Base-by-base conservation (phyloP, 1,140 invertebrate genomes). In the Lamellibrachia luymesi region DNA sequence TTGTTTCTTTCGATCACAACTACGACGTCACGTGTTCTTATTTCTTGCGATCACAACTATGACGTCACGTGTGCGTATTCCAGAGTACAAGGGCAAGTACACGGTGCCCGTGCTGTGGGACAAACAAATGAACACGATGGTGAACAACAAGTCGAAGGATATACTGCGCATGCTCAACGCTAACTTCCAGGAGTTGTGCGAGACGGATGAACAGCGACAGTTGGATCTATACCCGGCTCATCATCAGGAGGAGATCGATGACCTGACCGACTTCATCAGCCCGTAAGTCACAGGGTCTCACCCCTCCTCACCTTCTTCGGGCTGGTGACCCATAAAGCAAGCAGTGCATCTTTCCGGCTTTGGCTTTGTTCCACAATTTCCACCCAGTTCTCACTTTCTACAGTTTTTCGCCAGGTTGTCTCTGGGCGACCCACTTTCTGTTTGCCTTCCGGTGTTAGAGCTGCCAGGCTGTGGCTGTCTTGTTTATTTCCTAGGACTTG, bases 81-180 rank as follows among this genome's bases (percentile, higher is more conserved):
- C 64, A 80, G 64, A 80, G 17, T 96, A 95, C 64, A 51, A 52
- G 64, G 95, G 95, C 10, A 94, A 94, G 10, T 90, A 94, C 25
- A 95, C 95, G 1, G 96, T 96, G 1, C 96, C 96, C 1, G 94
- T 94, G 90, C 92, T 96, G 17, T 96, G 95, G 94, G 96, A 96
- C 93, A 96, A 95, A 93, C 80, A 94, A 56, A 94, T 94, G 50
- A 91, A 94, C n/a, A 96, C 94, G 0, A 94, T 96, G 25, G 96
- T 96, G 2, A 96, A 95, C 93, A 96, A 96, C 92, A 95, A 96
- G 92, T 96, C 95, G 1, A 95, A 95, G 90, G 96, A 96, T 93
- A 96, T 96, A 64, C 95, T 96, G 22, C 94, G 95, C 38, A 96
- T 96, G 95, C 94, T 96, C n/a, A 96, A 96, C 92, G 49, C 93